A percentile compares a stretch with the other conserved stretches of the same genome.
Evolutionary conservation across 2,113 vertebrate genomes (phyloP).

Genomic region (Tyto alba): DNA sequence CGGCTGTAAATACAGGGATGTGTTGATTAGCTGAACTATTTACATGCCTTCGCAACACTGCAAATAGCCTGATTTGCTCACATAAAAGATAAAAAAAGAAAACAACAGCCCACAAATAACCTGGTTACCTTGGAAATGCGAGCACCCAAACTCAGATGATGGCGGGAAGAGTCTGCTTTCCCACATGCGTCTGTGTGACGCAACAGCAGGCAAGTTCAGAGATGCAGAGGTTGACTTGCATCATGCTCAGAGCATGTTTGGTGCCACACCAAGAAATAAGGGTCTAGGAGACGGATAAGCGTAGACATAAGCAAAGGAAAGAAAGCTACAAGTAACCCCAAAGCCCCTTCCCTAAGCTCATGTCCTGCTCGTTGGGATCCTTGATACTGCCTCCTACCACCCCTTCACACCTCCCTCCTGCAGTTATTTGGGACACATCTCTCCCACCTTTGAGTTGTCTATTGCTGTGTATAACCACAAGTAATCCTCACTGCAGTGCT

Average conservation of each 20-base stretch:
- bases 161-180: constrained; percentile 2
- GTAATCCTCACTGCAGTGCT: neutral
- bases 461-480: neutral
- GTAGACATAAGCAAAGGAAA: neutral
- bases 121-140: constrained; percentile 37
- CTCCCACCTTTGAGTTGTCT: neutral
- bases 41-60: neutral
- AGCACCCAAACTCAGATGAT: neutral
- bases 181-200: fast-evolving
- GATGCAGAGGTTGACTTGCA: neutral
- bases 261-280: neutral
- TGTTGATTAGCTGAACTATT: constrained; percentile 22
- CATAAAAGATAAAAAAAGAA: neutral
- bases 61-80: neutral
- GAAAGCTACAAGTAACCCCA: neutral
- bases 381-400: neutral
- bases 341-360: neutral
- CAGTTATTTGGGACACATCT: neutral
- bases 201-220: constrained; percentile 9
- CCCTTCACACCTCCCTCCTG: neutral
- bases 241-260: neutral
- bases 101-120: constrained; percentile 18
- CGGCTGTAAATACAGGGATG: neutral
- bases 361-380: neutral
- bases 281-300: neutral